Evolutionary conservation across 2,888 invertebrate species (phyloP).

Genomic region (Metalampra italica): DNA sequence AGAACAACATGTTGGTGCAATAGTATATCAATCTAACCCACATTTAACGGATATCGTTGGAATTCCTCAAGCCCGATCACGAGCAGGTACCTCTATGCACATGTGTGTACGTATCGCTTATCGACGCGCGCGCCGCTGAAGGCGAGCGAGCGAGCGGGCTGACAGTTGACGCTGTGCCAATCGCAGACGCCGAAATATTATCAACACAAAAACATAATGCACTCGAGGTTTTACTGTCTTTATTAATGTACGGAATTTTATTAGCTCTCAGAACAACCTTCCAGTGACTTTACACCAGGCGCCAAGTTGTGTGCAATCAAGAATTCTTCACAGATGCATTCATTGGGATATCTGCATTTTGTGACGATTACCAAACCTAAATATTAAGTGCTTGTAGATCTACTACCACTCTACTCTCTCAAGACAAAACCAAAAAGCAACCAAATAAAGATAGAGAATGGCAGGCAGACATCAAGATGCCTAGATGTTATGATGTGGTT

Average conservation of each 20-base stretch:
- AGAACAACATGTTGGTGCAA: too few species aligned
- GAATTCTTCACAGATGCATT: neutral
- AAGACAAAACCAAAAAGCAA: too few species aligned
- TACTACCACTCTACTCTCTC: too few species aligned
- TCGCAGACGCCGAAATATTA: slow-evolving; percentile 44
- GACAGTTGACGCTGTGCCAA: slow-evolving; percentile 60
- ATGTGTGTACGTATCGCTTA: slow-evolving; percentile 18
- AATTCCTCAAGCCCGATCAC: neutral
- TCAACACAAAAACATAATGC: slow-evolving; percentile 27
- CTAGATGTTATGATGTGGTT: too few species aligned
- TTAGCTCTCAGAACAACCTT: slow-evolving; percentile 3
- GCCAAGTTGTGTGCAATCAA: neutral
- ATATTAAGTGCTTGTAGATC: too few species aligned
- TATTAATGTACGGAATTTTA: slow-evolving; percentile 12
- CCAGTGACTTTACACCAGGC: slow-evolving; percentile 3
- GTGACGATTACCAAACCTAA: too few species aligned
- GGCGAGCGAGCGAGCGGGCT: slow-evolving; percentile 66
- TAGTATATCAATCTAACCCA: neutral
- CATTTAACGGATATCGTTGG: neutral
- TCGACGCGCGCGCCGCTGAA: slow-evolving; percentile 38
- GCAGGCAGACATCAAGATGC: too few species aligned
- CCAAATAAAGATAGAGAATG: too few species aligned
- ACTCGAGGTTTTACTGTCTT: slow-evolving; percentile 17
- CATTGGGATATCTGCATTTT: neutral
- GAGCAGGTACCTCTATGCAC: slow-evolving; percentile 10